Conservation (phyloP, 2,113 vertebrate genomes). For the Arizona elegans region DNA sequence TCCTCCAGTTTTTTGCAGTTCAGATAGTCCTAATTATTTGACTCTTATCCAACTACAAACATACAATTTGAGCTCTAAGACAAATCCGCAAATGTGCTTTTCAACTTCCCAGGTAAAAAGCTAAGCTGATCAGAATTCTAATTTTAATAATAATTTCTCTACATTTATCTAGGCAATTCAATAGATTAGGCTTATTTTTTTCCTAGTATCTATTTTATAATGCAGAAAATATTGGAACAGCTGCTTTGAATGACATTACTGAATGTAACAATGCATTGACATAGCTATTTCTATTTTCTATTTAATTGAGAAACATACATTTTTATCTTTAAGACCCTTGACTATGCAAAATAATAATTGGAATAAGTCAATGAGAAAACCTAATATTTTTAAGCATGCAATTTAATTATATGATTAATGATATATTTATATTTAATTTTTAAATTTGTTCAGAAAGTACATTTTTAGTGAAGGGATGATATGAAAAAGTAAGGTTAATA, state of each 20-base stretch:
- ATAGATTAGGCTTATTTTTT: background rate
- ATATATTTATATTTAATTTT: background rate
- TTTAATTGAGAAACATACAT: background rate
- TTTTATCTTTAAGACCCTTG: background rate
- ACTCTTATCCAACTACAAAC: background rate
- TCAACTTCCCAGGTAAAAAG: background rate
- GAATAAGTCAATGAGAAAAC: background rate
- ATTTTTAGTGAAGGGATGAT: background rate
- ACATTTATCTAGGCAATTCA: background rate
- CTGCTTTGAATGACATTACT: background rate
- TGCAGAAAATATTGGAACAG: background rate
- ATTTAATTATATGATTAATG: no score
- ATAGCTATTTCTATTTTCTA: background rate
- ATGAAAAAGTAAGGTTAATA: background rate
- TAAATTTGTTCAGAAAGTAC: background rate
- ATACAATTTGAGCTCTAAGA: background rate
- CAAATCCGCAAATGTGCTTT: background rate
- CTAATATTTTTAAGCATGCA: background rate
- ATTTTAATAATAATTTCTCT: background rate
- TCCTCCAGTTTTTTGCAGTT: background rate
- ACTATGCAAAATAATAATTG: background rate
- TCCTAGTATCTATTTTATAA: background rate
- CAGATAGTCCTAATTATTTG: background rate
- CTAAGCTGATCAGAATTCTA: background rate
- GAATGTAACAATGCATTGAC: background rate